Evolutionary conservation across 1,140 invertebrate genomes (phyloP), one percentile per base, ranked within the genome.

Genomic region (Callitettix versicolor): DNA sequence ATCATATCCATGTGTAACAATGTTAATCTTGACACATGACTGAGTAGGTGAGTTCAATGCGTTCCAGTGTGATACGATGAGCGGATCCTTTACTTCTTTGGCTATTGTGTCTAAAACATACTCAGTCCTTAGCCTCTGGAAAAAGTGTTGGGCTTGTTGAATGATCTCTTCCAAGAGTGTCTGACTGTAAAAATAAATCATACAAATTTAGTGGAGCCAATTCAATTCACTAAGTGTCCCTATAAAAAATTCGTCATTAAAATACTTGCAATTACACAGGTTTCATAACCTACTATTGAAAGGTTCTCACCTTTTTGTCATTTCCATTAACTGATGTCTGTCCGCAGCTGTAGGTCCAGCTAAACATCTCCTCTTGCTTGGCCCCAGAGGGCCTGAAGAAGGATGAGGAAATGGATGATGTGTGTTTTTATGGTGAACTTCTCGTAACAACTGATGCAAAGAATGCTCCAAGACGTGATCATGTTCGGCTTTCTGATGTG

Each of bases 401-500:
- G 93, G 93, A 76, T 96, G 93, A 1, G 94, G 94, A 68, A 94
- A 87, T 3, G 91, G 88, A 71, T 92, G 88, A 73, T 94, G 88
- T 5, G 91, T 87, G 69, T 95, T 94, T 65, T 86, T 83, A 67
- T 91, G 85, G 73, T 97, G 94, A 7, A 93, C 84, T 65, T 95
- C 89, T 15, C 93, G 75, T 26, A 97, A 70, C 41, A 97, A 70
- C 71, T 97, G 94, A 73, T 98, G 93, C 22, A 98, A 71, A 0
- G 92, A 95, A 70, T 97, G 94, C 67, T 98, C 94, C 48, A 98
- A 68, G 6, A 97, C 93, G 68, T 95, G 91, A 72, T 96, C 93
- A 66, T 96, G 91, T 63, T 95, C 91, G 5, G 83, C 79, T 68
- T 83, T 82, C 2, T 74, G 70, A 14, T 76, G 67, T 2, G 75